Percentiles rank a stretch among this genome's conserved stretches.
Conservation (phyloP, 2,113 vertebrate species). For the Rhinopomastus cyanomelas region DNA sequence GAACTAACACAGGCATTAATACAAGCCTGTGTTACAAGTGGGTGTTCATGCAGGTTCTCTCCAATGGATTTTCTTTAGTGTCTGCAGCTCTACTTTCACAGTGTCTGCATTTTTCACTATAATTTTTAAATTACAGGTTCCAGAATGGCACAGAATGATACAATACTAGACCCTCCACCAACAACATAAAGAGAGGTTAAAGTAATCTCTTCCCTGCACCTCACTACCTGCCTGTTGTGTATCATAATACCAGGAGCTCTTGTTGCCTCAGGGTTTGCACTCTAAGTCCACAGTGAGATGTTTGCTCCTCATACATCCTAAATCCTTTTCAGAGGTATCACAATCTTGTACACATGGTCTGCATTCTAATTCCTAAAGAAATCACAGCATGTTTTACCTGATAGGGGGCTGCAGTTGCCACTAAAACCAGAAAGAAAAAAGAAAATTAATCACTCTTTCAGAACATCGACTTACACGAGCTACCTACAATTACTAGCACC, state of each 20-base stretch:
- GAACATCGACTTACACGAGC: neutral
- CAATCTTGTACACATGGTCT: neutral
- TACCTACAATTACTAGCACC: neutral
- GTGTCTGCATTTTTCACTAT: neutral
- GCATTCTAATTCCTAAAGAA: neutral
- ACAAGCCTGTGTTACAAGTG: neutral
- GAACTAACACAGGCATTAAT: neutral
- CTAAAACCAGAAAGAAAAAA: conserved; percentile 78
- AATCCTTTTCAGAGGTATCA: neutral
- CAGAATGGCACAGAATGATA: neutral
- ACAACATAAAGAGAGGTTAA: neutral
- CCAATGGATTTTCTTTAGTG: neutral
- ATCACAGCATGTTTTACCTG: conserved; percentile 79
- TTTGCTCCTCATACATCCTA: neutral
- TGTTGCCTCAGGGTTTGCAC: neutral
- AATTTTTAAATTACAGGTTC: neutral
- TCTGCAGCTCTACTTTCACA: neutral
- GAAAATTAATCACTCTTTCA: conserved; percentile 38
- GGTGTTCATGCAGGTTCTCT: neutral
- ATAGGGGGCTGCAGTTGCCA: conserved; percentile 83
- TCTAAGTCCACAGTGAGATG: neutral
- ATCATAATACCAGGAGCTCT: neutral
- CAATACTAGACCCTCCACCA: neutral
- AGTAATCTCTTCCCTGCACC: neutral
- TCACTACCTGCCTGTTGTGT: neutral